phyloP scores from a whole-genome alignment of 1,140 invertebrate genomes.

The Magallana ariakensis region DNA sequence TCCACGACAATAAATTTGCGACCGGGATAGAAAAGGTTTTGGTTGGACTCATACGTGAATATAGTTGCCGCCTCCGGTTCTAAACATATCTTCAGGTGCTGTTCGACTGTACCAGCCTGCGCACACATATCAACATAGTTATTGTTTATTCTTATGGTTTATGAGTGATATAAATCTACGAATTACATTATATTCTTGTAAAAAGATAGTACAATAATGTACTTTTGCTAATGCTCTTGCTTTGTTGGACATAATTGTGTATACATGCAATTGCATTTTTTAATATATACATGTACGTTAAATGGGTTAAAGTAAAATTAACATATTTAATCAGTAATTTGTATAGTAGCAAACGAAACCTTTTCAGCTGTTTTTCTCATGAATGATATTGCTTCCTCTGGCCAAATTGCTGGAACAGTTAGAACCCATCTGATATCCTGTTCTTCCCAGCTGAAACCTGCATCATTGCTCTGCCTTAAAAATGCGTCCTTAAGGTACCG shows the following conservation, averaged over 20 bases:
- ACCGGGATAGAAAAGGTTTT: neutral
- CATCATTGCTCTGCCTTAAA: neutral
- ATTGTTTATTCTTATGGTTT: neutral
- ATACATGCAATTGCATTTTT: no score
- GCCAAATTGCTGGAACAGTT: slow-evolving; percentile 36
- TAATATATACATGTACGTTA: no score
- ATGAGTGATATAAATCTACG: neutral
- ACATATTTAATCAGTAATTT: no score
- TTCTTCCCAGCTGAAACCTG: neutral
- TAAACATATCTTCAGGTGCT: neutral
- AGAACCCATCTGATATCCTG: slow-evolving; percentile 25
- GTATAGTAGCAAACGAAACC: neutral
- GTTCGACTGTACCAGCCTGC: neutral
- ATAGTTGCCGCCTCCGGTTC: slow-evolving; percentile 18
- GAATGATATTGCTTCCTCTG: slow-evolving; percentile 1
- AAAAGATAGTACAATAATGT: no score
- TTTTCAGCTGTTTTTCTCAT: slow-evolving; percentile 25
- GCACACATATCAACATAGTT: no score
- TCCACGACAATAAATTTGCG: slow-evolving; percentile 27
- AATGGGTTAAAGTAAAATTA: no score
- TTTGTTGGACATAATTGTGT: no score
- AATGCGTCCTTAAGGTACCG: neutral
- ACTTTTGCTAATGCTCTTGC: no score
- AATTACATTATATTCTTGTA: no score
- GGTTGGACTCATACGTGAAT: neutral